Percentiles rank a stretch among this genome's conserved stretches.
These are phyloP conservation scores for Drosophila mimetica DNA, from an alignment of 2,888 invertebrate species.

Conservation along the genomic window DNA sequence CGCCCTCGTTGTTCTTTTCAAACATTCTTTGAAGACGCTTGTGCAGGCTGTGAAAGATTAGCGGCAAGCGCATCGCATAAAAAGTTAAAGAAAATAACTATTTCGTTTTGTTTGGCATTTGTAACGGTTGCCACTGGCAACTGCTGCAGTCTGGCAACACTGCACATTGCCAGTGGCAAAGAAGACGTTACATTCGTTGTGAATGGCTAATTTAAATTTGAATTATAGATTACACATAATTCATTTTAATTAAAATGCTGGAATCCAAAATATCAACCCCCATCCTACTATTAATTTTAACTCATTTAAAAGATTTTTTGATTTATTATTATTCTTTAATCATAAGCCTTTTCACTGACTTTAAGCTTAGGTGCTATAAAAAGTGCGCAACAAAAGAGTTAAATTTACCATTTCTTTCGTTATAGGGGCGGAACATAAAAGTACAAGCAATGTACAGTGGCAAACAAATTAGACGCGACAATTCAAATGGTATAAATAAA, in stretches of 20 bases:
- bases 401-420: conserved; percentile 9
- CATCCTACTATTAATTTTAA: not conserved
- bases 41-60: conserved; percentile 49
- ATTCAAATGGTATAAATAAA: conserved; percentile 19
- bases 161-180: not conserved
- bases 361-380: conserved; percentile 30
- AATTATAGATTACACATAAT: not conserved
- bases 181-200: not conserved
- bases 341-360: conserved; percentile 28
- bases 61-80: conserved; percentile 66
- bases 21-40: conserved; percentile 68
- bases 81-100: conserved; percentile 8
- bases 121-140: conserved; percentile 51
- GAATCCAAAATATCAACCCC: too few relatives aligned
- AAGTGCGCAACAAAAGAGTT: conserved; percentile 30
- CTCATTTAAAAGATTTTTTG: not conserved
- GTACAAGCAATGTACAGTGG: conserved; percentile 29
- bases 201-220: not conserved
- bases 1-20: conserved; percentile 46
- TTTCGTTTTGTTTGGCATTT: conserved; percentile 42
- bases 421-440: conserved; percentile 34
- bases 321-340: conserved; percentile 33
- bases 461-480: conserved; percentile 10
- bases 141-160: conserved; percentile 12
- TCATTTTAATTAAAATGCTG: not conserved